Percentiles rank a stretch among this genome's conserved stretches.
These are phyloP conservation scores for Rhagoletis zephyria DNA, from an alignment of 1,140 invertebrate genomes.

Conservation along the genomic window DNA sequence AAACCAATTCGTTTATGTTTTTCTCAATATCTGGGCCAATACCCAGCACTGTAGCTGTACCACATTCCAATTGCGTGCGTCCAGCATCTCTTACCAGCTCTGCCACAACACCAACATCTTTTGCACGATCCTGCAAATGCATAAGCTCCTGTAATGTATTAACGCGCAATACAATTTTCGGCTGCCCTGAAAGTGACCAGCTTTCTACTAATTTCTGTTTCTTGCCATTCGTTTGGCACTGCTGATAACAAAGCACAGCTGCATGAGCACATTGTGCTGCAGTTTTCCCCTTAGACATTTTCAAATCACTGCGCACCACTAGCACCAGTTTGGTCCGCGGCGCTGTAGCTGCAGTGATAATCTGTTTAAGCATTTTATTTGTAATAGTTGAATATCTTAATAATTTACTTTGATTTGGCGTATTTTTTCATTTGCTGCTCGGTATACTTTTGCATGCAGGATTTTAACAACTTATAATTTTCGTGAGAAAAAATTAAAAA, in stretches of 20 bases:
- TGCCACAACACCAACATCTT: conserved; percentile 76
- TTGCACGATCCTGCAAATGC: conserved; percentile 75
- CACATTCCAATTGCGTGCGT: conserved; percentile 80
- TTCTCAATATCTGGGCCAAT: conserved; percentile 81
- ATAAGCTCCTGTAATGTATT: conserved; percentile 75
- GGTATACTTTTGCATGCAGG: conserved; percentile 81
- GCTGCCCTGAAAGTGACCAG: conserved; percentile 82
- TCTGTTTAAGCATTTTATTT: conserved; percentile 19
- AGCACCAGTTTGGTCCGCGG: conserved; percentile 80
- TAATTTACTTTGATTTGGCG: conserved; percentile 65
- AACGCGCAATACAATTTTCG: conserved; percentile 82
- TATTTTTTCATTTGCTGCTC: conserved; percentile 72
- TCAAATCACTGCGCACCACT: conserved; percentile 83
- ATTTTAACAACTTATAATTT: too few relatives aligned
- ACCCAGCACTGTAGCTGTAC: conserved; percentile 83
- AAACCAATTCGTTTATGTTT: conserved; percentile 81
- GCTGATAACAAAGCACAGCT: conserved; percentile 79
- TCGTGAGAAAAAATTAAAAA: too few relatives aligned
- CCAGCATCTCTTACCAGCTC: conserved; percentile 84
- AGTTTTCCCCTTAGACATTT: conserved; percentile 87
- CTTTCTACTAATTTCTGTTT: conserved; percentile 74
- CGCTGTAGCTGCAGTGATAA: not conserved
- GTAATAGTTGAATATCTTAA: conserved; percentile 17
- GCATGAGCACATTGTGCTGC: conserved; percentile 90
- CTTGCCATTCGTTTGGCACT: conserved; percentile 73